Evolutionary conservation across 2,888 invertebrate species (phyloP), one percentile per base, ranked within the genome.

Genomic region (Dichetophora obliterata): DNA sequence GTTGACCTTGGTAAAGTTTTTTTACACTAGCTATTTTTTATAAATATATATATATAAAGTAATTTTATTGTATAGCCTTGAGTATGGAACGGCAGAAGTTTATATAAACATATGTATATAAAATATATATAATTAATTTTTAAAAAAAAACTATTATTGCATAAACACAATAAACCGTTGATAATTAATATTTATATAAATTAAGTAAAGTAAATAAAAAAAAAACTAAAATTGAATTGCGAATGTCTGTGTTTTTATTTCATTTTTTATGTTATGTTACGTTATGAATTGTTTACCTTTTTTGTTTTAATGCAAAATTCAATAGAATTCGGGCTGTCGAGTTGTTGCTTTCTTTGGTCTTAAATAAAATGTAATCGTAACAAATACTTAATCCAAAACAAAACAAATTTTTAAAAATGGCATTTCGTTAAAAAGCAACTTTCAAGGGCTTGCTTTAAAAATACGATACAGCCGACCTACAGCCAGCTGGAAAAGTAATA

Each of bases 161-260:
- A 71, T 50, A 43, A 54, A 65, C 16, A 61, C 37, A 71, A 37
- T 52, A 63, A 76, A 76, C 6, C 52, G 22, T 63, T 31, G 63
- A 70, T 59, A 24, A 57, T 66, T 72, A 31, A 81, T 74, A 76
- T 74, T 65, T 73, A 69, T 78, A 69, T 75, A 11, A 43, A 76
- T 59, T 19, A 24, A 59, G 72, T 22, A 24, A 77, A 75, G 80
- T 76, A 79, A 81, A 82, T 82, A 83, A 82, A 82, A 81, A 78
- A 79, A 83, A 83, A 83, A 82, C 83, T 82, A 77, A 75, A 80
- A 82, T 82, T 83, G 82, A 83, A 82, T 83, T 84, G 81, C 83
- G 82, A 80, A 83, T 79, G 81, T 83, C 80, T 81, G 81, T 80
- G 78, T 79, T 77, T 80, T 80, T 77, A 24, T 59, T 78, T 79